Evolutionary conservation across 2,113 vertebrate genomes (phyloP), one percentile per base, ranked within the genome.

Genomic region (Ictalurus furcatus): DNA sequence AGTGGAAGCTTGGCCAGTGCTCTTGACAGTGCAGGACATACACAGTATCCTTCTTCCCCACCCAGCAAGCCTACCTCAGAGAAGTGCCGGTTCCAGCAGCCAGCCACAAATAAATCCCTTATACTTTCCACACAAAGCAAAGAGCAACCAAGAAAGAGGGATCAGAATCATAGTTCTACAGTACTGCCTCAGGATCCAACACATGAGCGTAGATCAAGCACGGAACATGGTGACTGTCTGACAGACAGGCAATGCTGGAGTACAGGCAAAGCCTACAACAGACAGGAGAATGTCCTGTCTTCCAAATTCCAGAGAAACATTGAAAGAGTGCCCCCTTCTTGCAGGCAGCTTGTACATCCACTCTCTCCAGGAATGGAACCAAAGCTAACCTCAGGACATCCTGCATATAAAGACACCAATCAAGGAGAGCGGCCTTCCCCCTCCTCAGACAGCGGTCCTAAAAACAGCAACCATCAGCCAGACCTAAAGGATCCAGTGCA

Each of bases 341-440:
- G 94, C 81, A 91, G 94, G 61, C 95, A 96, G 92, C 94, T 96
- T 0, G 95, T 96, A 74, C 93, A 94, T 85, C 95, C 95, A n/a
- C 93, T 96, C 71, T 95, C 95, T 90, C 94, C 93, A 6, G 94
- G 95, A 84, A 92, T 93, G 87, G 95, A 91, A 37, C 92, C 90
- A 87, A 91, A 85, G 0, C 88, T 89, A 88, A 91, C 79, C 85
- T 91, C 86, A 81, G 86, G 90, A 73, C 92, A 94, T 69, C 54
- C 74, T 17, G 84, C 69, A 73, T 37, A 80, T 59, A 63, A 88
- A 8, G 83, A 30, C 52, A 65, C 34, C 83, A 87, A 90, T n/a
- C 87, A 81, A 89, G 91, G 63, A 23, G 91, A 92, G 28, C 76
- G 48, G 87, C 79, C 17, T 54, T 83, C 82, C 25, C 82, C 58